Base-by-base conservation (phyloP, 1,140 invertebrate species). In the Diplogasteroides magnus region DNA sequence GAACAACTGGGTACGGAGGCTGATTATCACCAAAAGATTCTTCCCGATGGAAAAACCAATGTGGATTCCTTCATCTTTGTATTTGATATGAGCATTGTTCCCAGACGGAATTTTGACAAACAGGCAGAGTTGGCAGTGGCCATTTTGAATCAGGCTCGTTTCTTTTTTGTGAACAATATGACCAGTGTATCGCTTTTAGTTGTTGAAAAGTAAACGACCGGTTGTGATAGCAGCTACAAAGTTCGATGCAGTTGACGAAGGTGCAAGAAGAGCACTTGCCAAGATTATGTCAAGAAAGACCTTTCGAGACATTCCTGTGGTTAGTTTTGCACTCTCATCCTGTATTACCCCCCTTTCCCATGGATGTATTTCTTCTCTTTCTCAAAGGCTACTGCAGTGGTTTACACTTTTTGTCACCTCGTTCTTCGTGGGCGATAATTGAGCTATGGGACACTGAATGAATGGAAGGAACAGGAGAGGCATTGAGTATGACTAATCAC, bases 31-130 rank as follows among this genome's bases (percentile, higher is more conserved):
- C 92, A 96, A 84, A 90, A 91, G 84, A 86, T 94, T 27, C 87
- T 98, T 83, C 92, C 93, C 0, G 94, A 97, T 81, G 95, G 94
- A 11, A 90, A 92, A 80, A 86, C 97, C 29, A 90, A 88, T 76
- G 91, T 98, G 61, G 95, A 98, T 85, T 94, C 94, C 61, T 98
- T 96, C 85, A 85, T 98, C 25, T 94, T 94, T 83, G 89, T 94
- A 23, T 97, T 97, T 84, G 95, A 98, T 86, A 93, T 98, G 57
- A 94, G 91, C 83, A 87, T 90, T 62, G 91, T 95, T 74, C 82
- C 83, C 27, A 84, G 93, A 77, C 87, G 95, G 69, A 89, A 89
- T 73, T 88, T 95, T 79, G 93, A 97, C 78, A 91, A 91, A 48
- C 37, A 48, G 6, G 37, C 19, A n/a, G 83, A 85, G 31, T 81